These are phyloP conservation scores for Mesembrinibis cayennensis DNA, from an alignment of 2,113 vertebrate species.

Conservation along the genomic window DNA sequence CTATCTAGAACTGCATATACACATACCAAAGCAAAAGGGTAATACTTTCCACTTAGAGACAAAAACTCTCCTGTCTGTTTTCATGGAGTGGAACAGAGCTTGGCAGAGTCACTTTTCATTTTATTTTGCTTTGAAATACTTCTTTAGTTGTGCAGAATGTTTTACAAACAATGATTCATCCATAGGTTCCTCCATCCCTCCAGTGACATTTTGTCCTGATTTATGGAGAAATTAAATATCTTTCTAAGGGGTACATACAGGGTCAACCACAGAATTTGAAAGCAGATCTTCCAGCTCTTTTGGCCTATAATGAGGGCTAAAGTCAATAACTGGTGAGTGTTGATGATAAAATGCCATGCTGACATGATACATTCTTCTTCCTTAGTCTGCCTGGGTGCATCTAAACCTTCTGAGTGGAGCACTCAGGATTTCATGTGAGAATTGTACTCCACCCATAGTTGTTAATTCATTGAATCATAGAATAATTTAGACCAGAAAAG, in stretches of 20 bases:
- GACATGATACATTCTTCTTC: background rate
- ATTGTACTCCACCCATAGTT: background rate
- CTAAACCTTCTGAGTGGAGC: background rate
- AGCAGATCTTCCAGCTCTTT: background rate
- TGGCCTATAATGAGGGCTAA: background rate
- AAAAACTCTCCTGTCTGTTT: background rate
- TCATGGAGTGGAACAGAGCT: background rate
- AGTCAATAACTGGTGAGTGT: background rate
- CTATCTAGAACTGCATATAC: background rate
- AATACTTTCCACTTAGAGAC: constrained; percentile 29
- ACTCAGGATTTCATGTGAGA: background rate
- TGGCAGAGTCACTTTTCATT: background rate
- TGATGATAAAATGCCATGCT: background rate
- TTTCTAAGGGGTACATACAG: background rate
- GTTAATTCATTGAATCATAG: background rate
- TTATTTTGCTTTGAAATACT: background rate
- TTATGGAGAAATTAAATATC: background rate
- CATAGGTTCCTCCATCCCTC: background rate
- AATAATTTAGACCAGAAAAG: background rate
- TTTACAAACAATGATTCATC: constrained; percentile 1
- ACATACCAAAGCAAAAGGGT: constrained; percentile 18
- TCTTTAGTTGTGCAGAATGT: background rate
- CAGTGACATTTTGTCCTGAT: background rate
- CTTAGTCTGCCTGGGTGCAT: background rate
- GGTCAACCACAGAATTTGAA: background rate